These are phyloP conservation scores for Aricia artaxerxes DNA, from an alignment of 2,888 invertebrate genomes.

Conservation along the genomic window DNA sequence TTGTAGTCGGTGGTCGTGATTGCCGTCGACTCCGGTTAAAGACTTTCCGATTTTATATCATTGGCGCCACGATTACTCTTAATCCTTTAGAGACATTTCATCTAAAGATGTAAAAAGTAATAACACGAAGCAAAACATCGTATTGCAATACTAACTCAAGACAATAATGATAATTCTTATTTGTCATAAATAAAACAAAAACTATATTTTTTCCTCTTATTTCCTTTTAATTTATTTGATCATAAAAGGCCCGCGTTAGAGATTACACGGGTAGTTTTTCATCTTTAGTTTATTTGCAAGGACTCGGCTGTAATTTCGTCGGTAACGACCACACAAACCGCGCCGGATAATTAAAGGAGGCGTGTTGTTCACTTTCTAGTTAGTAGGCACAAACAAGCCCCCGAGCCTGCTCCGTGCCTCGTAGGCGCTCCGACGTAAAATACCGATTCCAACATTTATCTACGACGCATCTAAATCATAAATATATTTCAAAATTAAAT, in stretches of 20 bases:
- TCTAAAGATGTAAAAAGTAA: neutral
- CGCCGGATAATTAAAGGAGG: slow-evolving; percentile 55
- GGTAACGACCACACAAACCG: slow-evolving; percentile 49
- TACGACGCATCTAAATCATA: slow-evolving; percentile 13
- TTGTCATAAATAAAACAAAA: neutral
- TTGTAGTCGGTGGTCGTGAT: slow-evolving; percentile 15
- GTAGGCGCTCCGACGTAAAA: slow-evolving; percentile 42
- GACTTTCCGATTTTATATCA: neutral
- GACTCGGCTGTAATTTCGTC: slow-evolving; percentile 49
- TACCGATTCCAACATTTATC: slow-evolving; percentile 32
- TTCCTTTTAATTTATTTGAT: neutral
- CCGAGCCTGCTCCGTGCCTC: slow-evolving; percentile 41
- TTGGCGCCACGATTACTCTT: neutral
- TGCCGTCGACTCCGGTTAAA: slow-evolving; percentile 5
- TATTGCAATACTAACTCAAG: neutral
- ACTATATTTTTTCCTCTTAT: neutral
- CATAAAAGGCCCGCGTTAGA: neutral
- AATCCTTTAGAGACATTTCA: neutral
- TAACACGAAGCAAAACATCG: neutral
- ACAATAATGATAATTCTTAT: neutral
- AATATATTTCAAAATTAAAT: slow-evolving; percentile 22
- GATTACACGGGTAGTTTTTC: neutral
- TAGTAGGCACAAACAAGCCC: slow-evolving; percentile 46
- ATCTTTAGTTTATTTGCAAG: neutral
- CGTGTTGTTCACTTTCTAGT: slow-evolving; percentile 64